Percentiles rank a stretch among this genome's conserved stretches.
Evolutionary conservation across 2,113 vertebrate species (phyloP).

Genomic region (Psittacus erithacus): DNA sequence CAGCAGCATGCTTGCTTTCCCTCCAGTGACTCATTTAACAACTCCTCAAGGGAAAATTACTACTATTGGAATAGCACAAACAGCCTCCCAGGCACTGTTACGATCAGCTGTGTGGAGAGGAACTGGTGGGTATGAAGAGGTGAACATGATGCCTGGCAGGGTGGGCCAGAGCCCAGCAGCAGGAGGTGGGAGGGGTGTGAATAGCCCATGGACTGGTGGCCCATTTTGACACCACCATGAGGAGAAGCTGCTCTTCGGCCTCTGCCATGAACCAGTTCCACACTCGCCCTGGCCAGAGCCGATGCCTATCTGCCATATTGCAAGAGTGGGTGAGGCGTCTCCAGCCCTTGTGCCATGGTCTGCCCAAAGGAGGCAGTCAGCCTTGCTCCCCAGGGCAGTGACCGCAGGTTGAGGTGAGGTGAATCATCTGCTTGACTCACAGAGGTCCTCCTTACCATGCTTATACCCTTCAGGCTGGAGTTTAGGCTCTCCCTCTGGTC

Average conservation of each 20-base stretch:
- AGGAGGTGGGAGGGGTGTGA: not conserved
- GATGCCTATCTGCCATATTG: not conserved
- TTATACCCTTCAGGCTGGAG: not conserved
- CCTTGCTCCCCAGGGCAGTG: not conserved
- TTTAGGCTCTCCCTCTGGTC: not conserved
- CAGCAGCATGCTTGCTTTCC: not conserved
- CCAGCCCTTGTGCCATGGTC: rapidly evolving
- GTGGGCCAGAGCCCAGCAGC: not conserved
- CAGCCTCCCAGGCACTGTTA: not conserved
- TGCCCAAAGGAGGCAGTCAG: not conserved
- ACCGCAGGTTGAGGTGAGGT: not conserved
- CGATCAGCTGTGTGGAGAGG: rapidly evolving
- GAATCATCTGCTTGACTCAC: not conserved
- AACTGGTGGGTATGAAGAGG: not conserved
- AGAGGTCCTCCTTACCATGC: rapidly evolving
- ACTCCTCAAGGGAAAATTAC: not conserved
- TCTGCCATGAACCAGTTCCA: not conserved
- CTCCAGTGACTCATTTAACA: not conserved
- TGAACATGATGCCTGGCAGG: not conserved
- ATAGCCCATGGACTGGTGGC: not conserved
- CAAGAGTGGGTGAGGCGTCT: not conserved
- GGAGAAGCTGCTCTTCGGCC: not conserved
- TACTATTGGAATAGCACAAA: not conserved
- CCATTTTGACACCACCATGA: not conserved
- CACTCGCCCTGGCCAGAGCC: not conserved